These are phyloP conservation scores for Actinernus sp. DNA, from an alignment of 92 coral and sea anemone species.

Conservation along the genomic window DNA sequence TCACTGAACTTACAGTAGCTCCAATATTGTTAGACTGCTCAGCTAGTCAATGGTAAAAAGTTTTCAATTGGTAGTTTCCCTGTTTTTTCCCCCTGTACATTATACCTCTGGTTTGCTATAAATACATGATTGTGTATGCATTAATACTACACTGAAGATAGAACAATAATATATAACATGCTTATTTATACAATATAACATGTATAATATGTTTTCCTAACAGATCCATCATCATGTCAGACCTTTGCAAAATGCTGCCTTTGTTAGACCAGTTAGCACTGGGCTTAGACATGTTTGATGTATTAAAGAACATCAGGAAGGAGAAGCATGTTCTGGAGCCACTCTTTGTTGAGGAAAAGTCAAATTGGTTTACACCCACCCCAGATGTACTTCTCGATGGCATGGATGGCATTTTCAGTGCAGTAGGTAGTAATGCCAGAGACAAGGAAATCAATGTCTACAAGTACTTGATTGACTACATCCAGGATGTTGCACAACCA, in stretches of 20 bases:
- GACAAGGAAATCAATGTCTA: conserved; percentile 49
- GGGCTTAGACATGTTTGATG: no score
- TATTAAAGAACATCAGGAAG: conserved; percentile 32
- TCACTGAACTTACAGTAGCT: no score
- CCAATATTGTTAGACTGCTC: no score
- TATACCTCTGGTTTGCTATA: no score
- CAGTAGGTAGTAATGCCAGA: conserved; percentile 68
- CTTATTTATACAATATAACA: no score
- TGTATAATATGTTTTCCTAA: no score
- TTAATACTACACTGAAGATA: no score
- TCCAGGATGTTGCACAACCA: conserved; percentile 46
- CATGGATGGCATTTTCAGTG: conserved; percentile 49
- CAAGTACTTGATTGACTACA: conserved; percentile 60
- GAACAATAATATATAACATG: no score
- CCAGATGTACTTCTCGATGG: conserved; percentile 48
- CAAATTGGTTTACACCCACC: conserved; percentile 47
- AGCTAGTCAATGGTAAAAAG: no score
- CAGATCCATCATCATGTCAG: conserved; percentile 40
- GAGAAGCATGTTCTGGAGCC: conserved; percentile 44
- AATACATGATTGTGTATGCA: no score
- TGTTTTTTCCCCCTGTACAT: no score
- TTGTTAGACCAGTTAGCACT: conserved; percentile 48
- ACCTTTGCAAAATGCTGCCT: conserved; percentile 17
- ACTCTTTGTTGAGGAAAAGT: conserved; percentile 59
- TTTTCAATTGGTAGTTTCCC: no score